Percentiles rank a stretch among this genome's conserved stretches.
These are phyloP conservation scores for western clawed frog (Xenopus tropicalis) DNA, from an alignment of 2,113 vertebrate genomes.

Conservation along the genomic window DNA sequence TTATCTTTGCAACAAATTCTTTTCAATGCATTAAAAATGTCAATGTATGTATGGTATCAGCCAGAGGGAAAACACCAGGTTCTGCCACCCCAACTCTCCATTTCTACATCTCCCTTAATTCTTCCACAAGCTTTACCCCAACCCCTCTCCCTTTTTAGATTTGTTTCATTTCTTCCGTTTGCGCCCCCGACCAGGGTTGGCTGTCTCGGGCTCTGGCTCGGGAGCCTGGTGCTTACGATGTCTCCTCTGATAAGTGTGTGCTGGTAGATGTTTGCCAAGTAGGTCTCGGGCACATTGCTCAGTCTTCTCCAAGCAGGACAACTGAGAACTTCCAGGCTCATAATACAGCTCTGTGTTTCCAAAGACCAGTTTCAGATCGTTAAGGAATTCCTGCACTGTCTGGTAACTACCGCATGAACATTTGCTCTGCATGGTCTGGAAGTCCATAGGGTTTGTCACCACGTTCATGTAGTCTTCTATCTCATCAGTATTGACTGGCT, in stretches of 20 bases:
- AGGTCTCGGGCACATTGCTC: conserved; percentile 87
- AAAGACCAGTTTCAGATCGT: conserved; percentile 90
- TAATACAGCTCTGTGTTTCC: conserved; percentile 92
- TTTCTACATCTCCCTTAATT: conserved; percentile 56
- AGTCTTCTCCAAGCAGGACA: conserved; percentile 84
- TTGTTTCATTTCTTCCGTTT: conserved; percentile 61
- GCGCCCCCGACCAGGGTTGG: conserved; percentile 63
- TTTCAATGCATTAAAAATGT: conserved; percentile 6
- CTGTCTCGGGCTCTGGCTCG: conserved; percentile 60
- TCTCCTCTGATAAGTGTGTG: conserved; percentile 81
- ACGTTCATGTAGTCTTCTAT: conserved; percentile 90
- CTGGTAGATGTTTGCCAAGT: conserved; percentile 85
- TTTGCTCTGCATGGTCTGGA: conserved; percentile 90
- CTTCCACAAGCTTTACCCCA: conserved; percentile 46
- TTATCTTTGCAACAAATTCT: background rate
- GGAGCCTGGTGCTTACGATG: conserved; percentile 65
- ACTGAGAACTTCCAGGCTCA: conserved; percentile 80
- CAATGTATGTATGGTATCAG: conserved; percentile 27
- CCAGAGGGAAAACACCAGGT: conserved; percentile 23
- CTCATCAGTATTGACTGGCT: conserved; percentile 87
- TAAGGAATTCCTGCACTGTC: conserved; percentile 81
- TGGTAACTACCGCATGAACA: conserved; percentile 80
- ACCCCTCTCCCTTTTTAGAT: conserved; percentile 44
- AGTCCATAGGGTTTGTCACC: conserved; percentile 90
- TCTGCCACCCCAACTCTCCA: conserved; percentile 22